These are phyloP conservation scores for Timema cristinae DNA, from an alignment of 2,888 invertebrate genomes.

Conservation along the genomic window DNA sequence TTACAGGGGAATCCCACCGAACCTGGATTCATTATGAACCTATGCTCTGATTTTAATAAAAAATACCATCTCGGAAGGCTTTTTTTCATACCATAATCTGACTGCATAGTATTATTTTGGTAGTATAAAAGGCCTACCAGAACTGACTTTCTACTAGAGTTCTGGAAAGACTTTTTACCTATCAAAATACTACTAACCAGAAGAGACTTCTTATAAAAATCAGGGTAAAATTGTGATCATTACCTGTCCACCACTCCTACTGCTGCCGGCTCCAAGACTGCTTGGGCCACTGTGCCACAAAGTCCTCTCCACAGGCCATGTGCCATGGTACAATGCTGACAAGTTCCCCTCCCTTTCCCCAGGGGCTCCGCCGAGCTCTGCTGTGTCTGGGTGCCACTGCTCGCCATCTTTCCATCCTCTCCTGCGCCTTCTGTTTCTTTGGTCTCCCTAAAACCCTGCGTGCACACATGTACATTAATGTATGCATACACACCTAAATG, in stretches of 20 bases:
- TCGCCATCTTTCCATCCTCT: constrained; percentile 17
- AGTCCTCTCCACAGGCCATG: constrained; percentile 56
- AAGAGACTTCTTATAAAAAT: no score
- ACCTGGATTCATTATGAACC: no score
- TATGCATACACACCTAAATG: no score
- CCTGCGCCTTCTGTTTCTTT: background rate
- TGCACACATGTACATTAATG: no score
- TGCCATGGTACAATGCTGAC: constrained; percentile 54
- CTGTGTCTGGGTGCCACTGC: constrained; percentile 18
- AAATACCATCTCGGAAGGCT: background rate
- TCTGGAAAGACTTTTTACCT: no score
- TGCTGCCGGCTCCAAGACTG: constrained; percentile 32
- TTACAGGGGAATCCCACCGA: no score
- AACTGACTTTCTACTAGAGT: no score
- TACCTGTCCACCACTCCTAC: constrained; percentile 24
- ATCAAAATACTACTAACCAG: no score
- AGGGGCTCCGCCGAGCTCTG: constrained; percentile 13
- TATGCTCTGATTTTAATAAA: no score
- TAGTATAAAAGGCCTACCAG: no score
- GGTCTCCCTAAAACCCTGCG: no score
- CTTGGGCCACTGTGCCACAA: constrained; percentile 41
- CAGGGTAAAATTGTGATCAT: background rate
- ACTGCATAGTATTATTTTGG: no score
- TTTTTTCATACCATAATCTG: background rate
- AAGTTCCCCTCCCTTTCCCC: constrained; percentile 38